These are phyloP conservation scores for Scolopax rusticola DNA, from an alignment of 2,797 vertebrate species.

Conservation along the genomic window DNA sequence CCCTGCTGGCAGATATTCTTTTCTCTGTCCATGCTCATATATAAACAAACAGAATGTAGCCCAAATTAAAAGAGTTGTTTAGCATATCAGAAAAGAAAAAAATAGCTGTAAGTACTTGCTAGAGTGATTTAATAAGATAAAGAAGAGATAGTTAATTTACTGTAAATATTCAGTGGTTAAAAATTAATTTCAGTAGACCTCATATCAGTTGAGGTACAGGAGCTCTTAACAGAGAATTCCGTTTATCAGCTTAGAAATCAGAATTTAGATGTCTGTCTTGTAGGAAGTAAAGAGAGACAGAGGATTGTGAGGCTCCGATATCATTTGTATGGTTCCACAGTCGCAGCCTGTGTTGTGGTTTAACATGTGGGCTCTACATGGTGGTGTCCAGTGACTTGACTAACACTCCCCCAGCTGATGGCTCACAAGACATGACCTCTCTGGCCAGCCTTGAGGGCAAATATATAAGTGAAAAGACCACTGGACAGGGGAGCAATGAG, in stretches of 20 bases:
- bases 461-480: background rate
- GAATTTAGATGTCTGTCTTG: background rate
- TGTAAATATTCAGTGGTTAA: background rate
- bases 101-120: background rate
- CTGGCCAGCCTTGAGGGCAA: background rate
- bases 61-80: background rate
- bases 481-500: background rate
- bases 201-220: background rate
- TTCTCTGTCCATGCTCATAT: background rate
- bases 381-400: background rate
- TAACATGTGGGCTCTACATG: background rate
- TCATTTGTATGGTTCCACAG: background rate
- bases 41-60: background rate
- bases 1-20: background rate
- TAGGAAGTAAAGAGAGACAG: background rate
- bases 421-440: background rate
- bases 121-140: background rate
- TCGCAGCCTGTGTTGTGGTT: background rate
- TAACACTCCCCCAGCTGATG: background rate
- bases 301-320: background rate
- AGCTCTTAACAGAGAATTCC: background rate
- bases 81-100: background rate
- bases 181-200: constrained; percentile 8
- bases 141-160: background rate
- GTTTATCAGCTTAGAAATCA: background rate